Conservation (phyloP, 2,888 invertebrate genomes). For the Petrolisthes cinctipes region DNA sequence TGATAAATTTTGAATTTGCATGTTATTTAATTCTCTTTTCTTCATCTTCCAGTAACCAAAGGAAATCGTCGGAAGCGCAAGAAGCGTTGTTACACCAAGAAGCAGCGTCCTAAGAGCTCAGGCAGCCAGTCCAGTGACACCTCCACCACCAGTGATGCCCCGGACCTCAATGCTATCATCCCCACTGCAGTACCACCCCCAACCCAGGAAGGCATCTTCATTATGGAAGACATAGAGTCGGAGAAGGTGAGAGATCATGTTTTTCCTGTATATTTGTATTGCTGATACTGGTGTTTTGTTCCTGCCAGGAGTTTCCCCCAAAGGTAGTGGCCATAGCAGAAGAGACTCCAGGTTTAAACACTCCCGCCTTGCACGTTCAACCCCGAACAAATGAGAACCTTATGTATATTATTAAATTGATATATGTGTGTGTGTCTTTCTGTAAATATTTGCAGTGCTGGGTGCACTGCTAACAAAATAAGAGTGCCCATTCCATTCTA, state of each 20-base stretch:
- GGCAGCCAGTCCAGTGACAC: constrained; percentile 65
- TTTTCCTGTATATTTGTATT: no score
- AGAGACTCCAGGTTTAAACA: no score
- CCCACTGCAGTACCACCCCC: background rate
- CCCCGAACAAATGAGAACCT: no score
- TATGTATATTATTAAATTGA: no score
- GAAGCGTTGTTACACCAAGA: constrained; percentile 60
- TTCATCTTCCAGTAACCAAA: constrained; percentile 33
- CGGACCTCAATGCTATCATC: constrained; percentile 45
- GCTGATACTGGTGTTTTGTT: background rate
- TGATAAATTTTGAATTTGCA: no score
- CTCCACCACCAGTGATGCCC: constrained; percentile 62
- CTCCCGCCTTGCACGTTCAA: no score
- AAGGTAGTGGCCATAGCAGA: no score
- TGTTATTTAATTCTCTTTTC: background rate
- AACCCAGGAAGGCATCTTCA: constrained; percentile 61
- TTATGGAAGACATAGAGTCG: constrained; percentile 64
- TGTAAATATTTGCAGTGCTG: no score
- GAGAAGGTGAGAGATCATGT: constrained; percentile 36
- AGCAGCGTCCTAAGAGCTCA: constrained; percentile 55
- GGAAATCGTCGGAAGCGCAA: constrained; percentile 60
- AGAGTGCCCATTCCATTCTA: no score
- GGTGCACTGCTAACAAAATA: no score
- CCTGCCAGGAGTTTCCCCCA: no score
- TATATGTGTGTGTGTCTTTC: no score